Evolutionary conservation across 2,797 vertebrate species (phyloP).

Genomic region (Takifugu rubripes): DNA sequence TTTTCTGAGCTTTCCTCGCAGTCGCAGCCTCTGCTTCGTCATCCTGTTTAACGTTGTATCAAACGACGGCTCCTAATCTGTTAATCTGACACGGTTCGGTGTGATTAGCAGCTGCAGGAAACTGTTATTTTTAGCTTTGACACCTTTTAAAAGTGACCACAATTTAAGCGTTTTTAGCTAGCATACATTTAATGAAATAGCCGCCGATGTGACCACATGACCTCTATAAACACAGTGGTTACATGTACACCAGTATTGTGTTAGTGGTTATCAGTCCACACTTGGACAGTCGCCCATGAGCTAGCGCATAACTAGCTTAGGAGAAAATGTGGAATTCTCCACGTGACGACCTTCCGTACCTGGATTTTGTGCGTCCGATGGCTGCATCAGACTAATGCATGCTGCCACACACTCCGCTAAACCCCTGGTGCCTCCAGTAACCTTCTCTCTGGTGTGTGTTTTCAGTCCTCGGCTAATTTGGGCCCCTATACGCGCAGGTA

Average conservation of each 20-base stretch:
- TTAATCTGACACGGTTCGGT: no score
- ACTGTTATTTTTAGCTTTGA: no score
- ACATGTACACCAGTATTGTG: no score
- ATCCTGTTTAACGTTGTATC: not conserved
- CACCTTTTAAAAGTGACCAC: no score
- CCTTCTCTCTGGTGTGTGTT: conserved; percentile 56
- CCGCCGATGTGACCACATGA: no score
- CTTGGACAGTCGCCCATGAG: not conserved
- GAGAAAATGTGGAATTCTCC: conserved; percentile 22
- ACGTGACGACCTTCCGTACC: conserved; percentile 45
- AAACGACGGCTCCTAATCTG: not conserved
- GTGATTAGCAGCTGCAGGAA: no score
- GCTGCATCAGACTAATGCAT: conserved; percentile 49
- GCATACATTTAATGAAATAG: no score
- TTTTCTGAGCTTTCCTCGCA: not conserved
- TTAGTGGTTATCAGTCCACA: no score
- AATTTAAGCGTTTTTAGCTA: no score
- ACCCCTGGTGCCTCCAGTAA: conserved; percentile 47
- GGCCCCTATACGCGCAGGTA: conserved; percentile 11
- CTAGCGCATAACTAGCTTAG: not conserved
- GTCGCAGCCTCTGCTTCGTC: not conserved
- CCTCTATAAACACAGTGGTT: no score
- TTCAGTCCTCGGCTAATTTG: conserved; percentile 36
- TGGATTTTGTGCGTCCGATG: conserved; percentile 5
- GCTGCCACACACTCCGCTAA: conserved; percentile 53